A percentile compares a stretch with the other conserved stretches of the same genome.
phyloP scores from a whole-genome alignment of 2,113 vertebrate species.

The Thinocorus orbignyianus region DNA sequence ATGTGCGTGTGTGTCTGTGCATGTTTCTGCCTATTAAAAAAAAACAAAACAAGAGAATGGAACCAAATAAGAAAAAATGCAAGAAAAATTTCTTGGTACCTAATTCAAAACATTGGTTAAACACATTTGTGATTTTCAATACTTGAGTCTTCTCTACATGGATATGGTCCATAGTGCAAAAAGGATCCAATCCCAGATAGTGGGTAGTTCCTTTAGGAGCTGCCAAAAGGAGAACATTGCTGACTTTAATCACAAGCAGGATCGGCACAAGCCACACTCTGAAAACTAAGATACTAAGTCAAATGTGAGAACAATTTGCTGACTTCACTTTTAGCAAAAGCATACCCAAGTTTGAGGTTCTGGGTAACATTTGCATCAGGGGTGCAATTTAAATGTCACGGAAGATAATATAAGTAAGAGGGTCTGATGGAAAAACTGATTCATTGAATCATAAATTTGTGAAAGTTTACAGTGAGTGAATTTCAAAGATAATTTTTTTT shows the following conservation, averaged over 20 bases:
- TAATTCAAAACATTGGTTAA: neutral
- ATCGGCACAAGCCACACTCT: neutral
- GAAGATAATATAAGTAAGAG: neutral
- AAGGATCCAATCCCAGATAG: neutral
- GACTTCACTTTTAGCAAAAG: neutral
- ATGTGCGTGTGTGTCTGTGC: fast-evolving
- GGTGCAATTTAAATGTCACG: neutral
- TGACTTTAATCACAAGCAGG: neutral
- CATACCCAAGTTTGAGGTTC: neutral
- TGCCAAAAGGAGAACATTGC: neutral
- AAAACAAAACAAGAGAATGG: neutral
- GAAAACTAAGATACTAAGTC: neutral
- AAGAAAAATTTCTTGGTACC: neutral
- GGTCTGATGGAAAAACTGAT: neutral
- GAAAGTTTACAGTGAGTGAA: neutral
- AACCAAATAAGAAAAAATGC: neutral
- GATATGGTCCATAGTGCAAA: neutral
- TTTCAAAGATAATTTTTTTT: neutral
- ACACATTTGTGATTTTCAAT: neutral
- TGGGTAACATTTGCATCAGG: neutral
- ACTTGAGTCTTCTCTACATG: neutral
- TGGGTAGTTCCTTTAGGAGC: neutral
- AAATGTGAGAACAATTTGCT: neutral
- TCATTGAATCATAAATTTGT: neutral
- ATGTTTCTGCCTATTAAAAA: neutral